Conservation (phyloP, 2,113 vertebrate species). For the Dissostichus mawsoni region DNA sequence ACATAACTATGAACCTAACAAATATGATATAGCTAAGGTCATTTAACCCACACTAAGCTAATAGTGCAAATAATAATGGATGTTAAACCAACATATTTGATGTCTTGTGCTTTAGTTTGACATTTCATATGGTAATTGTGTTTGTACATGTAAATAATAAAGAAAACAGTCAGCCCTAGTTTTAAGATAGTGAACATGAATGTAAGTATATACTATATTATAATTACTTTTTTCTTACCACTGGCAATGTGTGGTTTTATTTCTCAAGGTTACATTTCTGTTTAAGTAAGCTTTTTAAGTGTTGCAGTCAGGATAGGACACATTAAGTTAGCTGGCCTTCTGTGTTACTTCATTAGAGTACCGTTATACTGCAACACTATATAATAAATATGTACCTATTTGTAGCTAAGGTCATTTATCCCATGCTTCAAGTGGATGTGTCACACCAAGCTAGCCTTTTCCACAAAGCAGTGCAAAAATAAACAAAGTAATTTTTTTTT, state of each 20-base stretch:
- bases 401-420: background rate
- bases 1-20: background rate
- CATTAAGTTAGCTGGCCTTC: constrained; percentile 62
- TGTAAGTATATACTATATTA: too few relatives aligned
- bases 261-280: background rate
- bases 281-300: constrained; percentile 53
- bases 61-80: too few relatives aligned
- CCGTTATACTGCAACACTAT: constrained; percentile 22
- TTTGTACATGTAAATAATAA: too few relatives aligned
- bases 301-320: constrained; percentile 51
- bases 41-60: background rate
- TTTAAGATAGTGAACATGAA: too few relatives aligned
- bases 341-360: constrained; percentile 44
- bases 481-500: constrained; percentile 18
- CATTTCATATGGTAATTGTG: too few relatives aligned
- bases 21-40: background rate
- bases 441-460: background rate
- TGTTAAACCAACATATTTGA: too few relatives aligned
- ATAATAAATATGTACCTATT: background rate
- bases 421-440: too few relatives aligned
- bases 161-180: too few relatives aligned
- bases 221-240: too few relatives aligned
- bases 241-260: background rate
- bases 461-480: background rate
- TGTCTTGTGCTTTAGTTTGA: too few relatives aligned